Percentiles rank a stretch among this genome's conserved stretches.
These are phyloP conservation scores for Siderastrea radians DNA, from an alignment of 92 coral and sea anemone genomes.

Conservation along the genomic window DNA sequence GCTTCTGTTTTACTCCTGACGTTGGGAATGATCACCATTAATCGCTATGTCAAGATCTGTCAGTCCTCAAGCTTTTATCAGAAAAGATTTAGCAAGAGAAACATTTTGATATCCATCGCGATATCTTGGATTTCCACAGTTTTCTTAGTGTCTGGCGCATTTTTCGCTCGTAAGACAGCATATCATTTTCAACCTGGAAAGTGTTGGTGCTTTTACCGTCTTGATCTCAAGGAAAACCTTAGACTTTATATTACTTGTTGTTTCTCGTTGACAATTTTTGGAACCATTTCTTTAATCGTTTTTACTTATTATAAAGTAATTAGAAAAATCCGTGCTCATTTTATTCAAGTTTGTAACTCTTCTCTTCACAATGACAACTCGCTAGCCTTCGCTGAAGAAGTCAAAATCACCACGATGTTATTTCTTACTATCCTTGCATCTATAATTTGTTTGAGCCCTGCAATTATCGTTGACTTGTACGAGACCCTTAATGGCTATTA, in stretches of 20 bases:
- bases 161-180: background rate
- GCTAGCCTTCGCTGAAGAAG: constrained; percentile 1
- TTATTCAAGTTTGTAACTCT: constrained; percentile 1
- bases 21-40: constrained; percentile 23
- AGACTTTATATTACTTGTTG: background rate
- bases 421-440: background rate
- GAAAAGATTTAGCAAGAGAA: constrained; percentile 15
- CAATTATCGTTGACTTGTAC: constrained; percentile 2
- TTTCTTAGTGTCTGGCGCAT: background rate
- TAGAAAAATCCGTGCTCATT: constrained; percentile 4
- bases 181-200: constrained; percentile 28
- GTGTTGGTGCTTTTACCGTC: background rate
- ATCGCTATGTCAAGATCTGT: constrained; percentile 25
- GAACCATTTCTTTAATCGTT: background rate
- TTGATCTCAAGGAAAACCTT: background rate
- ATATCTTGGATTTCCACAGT: background rate
- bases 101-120: constrained; percentile 18
- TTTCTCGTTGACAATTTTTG: background rate
- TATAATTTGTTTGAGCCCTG: background rate
- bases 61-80: constrained; percentile 7
- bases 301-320: constrained; percentile 11
- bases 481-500: background rate
- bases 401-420: background rate
- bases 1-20: constrained; percentile 5
- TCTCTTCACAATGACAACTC: constrained; percentile 6